Conservation (phyloP, 2,888 invertebrate genomes). For the Drosophila neutralis region DNA sequence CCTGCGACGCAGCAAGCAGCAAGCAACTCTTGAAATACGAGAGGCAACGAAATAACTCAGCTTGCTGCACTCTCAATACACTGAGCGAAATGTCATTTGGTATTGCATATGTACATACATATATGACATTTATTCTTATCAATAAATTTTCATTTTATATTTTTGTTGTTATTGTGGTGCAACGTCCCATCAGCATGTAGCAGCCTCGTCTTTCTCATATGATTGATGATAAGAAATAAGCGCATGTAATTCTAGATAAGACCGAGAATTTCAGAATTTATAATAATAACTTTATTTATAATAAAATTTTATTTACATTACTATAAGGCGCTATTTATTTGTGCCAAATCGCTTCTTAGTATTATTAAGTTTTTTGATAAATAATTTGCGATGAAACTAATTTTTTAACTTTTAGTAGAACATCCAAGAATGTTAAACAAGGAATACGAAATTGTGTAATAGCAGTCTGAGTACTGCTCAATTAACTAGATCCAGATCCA, state of each 20-base stretch:
- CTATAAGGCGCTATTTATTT: background rate
- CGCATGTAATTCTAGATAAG: slow-evolving; percentile 59
- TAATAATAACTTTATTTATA: background rate
- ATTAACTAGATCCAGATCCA: slow-evolving; percentile 36
- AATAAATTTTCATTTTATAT: slow-evolving; percentile 8
- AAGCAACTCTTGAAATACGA: slow-evolving; percentile 56
- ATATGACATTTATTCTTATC: slow-evolving; percentile 20
- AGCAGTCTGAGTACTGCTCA: slow-evolving; percentile 15
- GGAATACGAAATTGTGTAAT: slow-evolving; percentile 64
- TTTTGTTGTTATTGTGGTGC: slow-evolving; percentile 30
- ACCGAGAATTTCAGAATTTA: slow-evolving; percentile 10
- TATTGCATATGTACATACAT: slow-evolving; percentile 12
- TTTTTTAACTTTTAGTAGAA: background rate
- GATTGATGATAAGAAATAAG: slow-evolving; percentile 61
- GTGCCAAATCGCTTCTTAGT: background rate
- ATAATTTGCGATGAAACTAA: background rate
- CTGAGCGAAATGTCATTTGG: slow-evolving; percentile 36
- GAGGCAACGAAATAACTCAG: slow-evolving; percentile 57
- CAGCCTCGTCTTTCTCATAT: slow-evolving; percentile 32
- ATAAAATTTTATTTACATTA: background rate
- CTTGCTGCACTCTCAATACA: slow-evolving; percentile 55
- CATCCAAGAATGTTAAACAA: slow-evolving; percentile 52
- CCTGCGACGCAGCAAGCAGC: slow-evolving; percentile 39
- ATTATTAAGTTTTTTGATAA: background rate
- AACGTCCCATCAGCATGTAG: slow-evolving; percentile 21